These are phyloP conservation scores for Scaptomyza graminum DNA, from an alignment of 1,140 invertebrate species.

Conservation along the genomic window DNA sequence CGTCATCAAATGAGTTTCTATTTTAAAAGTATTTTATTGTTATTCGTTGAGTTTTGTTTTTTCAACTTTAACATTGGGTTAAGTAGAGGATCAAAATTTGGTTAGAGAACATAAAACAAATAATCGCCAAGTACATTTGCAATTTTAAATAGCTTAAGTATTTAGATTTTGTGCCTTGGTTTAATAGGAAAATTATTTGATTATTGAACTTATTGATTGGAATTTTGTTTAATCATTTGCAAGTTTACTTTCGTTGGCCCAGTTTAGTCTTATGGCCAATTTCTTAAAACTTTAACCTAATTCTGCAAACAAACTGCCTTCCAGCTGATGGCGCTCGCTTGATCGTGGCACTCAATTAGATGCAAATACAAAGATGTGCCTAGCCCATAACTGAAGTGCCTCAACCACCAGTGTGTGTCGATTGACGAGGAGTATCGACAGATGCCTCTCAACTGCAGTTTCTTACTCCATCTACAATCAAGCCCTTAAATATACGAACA, in stretches of 20 bases:
- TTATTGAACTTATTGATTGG: no score
- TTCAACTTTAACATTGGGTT: no score
- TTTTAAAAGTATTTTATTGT: not conserved
- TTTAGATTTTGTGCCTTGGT: no score
- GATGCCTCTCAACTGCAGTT: slow-evolving; percentile 27
- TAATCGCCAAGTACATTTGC: no score
- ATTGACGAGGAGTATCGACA: slow-evolving; percentile 32
- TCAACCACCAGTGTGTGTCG: slow-evolving; percentile 18
- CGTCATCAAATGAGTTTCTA: not conserved
- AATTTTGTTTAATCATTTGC: no score
- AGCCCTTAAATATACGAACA: slow-evolving; percentile 13
- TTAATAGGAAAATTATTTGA: no score
- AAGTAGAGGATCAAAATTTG: no score
- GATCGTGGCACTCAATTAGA: slow-evolving; percentile 33
- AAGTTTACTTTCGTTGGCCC: no score
- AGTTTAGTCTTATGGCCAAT: not conserved
- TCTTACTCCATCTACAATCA: slow-evolving; percentile 2
- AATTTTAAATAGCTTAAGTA: no score
- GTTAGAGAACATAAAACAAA: no score
- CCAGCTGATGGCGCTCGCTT: no score
- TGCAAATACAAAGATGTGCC: not conserved
- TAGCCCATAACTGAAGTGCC: slow-evolving; percentile 16
- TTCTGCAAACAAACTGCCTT: not conserved
- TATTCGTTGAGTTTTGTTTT: not conserved
- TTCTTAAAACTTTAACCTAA: not conserved